Base-by-base conservation (phyloP, 2,888 invertebrate species). In the Merodon equestris region DNA sequence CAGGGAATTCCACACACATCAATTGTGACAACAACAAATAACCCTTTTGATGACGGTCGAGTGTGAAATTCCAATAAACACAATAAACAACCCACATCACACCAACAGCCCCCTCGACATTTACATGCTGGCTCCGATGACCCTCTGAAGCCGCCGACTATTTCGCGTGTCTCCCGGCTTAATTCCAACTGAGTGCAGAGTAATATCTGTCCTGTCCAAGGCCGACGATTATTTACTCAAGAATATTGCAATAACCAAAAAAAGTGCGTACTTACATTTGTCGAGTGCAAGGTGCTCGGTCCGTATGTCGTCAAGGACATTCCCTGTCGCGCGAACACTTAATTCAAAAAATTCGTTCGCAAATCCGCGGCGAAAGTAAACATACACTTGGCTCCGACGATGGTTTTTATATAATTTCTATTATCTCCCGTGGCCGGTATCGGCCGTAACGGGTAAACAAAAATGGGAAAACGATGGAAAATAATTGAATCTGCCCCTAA, bases 61-160 rank as follows among this genome's bases (percentile, higher is more conserved):
- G 61, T 63, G 61, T 71, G 70, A 71, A 61, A 54, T 71, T 44
- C 61, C 48, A 61, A 71, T 38, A 50, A 48, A 67, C n/a, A 27
- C 19, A 51, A 51, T 0, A 3, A 50, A 42, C 12, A 12, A 10
- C 45, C 27, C 10, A 34, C 14, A 7, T 27, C 13, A 10, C 14
- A n/a, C 5, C 38, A 44, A 64, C 54, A 34, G 36, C 42, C 18
- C 27, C 38, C 50, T 40, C 36, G 14, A 61, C 61, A 70, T 70
- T 70, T 17, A 70, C 60, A 70, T 50, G 38, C 42, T 10, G 54
- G 42, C 14, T 34, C 51, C 53, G 9, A 53, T 17, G 27, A 27
- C 2, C 27, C 27, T 7, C 3, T 27, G 27, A 2, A 7, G 27
- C 7, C 27, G 7, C 27, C 7, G 7, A 7, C 3, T 7, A 27